phyloP scores from a whole-genome alignment of 2,888 invertebrate species.

The Merodon equestris region DNA sequence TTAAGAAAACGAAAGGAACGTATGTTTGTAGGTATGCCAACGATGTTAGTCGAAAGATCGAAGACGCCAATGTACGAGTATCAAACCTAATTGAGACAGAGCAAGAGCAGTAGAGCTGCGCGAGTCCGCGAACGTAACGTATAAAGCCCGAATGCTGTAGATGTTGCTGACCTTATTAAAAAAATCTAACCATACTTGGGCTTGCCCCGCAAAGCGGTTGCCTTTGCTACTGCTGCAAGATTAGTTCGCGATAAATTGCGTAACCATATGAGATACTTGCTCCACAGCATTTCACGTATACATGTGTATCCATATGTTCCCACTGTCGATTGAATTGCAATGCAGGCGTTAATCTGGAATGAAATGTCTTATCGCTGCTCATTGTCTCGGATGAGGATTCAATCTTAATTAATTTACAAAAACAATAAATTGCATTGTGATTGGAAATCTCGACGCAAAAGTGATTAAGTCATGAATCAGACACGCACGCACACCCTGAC shows the following conservation, averaged over 20 bases:
- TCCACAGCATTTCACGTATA: not conserved
- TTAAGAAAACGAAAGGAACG: conserved; percentile 13
- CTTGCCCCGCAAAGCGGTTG: conserved; percentile 38
- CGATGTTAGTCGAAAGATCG: conserved; percentile 11
- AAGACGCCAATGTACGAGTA: conserved; percentile 50
- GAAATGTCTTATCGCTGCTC: not conserved
- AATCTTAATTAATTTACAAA: conserved; percentile 33
- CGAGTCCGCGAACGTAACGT: conserved; percentile 27
- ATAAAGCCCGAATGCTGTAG: conserved; percentile 38
- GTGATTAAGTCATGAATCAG: conserved; percentile 43
- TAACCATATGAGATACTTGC: conserved; percentile 59
- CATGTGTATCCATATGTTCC: conserved; percentile 25
- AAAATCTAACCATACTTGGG: conserved; percentile 64
- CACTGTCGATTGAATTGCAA: conserved; percentile 24
- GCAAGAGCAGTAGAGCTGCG: conserved; percentile 6
- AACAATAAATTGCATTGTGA: not conserved
- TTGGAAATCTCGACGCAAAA: conserved; percentile 20
- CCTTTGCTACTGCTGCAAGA: conserved; percentile 37
- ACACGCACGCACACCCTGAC: no score
- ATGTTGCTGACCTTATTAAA: conserved; percentile 67
- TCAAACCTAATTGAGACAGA: conserved; percentile 38
- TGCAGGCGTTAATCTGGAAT: no score
- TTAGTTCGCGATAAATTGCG: conserved; percentile 60
- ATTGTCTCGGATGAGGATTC: not conserved
- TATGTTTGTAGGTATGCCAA: no score